These are phyloP conservation scores for Hydroisotoma schaefferi DNA, from an alignment of 2,888 invertebrate genomes.

Conservation along the genomic window DNA sequence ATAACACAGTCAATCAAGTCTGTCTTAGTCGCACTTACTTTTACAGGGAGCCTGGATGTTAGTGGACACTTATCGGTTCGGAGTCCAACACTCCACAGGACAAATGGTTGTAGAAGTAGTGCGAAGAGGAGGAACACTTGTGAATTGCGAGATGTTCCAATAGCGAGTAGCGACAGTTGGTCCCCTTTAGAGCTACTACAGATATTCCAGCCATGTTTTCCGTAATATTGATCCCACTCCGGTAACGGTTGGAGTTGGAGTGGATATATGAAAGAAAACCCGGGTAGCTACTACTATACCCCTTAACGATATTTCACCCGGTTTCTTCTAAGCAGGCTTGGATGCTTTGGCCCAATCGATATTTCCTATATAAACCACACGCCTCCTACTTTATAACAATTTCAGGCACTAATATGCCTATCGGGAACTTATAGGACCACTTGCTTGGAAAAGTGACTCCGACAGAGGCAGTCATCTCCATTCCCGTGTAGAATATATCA, in stretches of 20 bases:
- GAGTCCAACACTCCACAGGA: background rate
- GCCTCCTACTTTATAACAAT: background rate
- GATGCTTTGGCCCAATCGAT: background rate
- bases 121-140: background rate
- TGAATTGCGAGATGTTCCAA: background rate
- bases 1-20: too few species aligned
- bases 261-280: background rate
- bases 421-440: too few species aligned
- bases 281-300: background rate
- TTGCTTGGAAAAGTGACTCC: too few species aligned
- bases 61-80: too few species aligned
- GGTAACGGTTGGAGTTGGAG: too few species aligned
- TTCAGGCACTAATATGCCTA: too few species aligned
- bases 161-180: constrained; percentile 13
- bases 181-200: background rate
- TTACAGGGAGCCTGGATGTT: too few species aligned
- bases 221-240: constrained; percentile 40
- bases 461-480: too few species aligned
- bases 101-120: constrained; percentile 6
- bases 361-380: background rate
- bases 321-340: constrained; percentile 1
- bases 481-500: too few species aligned
- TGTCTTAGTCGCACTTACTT: too few species aligned
- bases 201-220: constrained; percentile 40
- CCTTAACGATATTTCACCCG: constrained; percentile 1